Percentiles rank a stretch among this genome's conserved stretches.
These are phyloP conservation scores for Crossocerus cetratus DNA, from an alignment of 2,888 invertebrate species.

Conservation along the genomic window DNA sequence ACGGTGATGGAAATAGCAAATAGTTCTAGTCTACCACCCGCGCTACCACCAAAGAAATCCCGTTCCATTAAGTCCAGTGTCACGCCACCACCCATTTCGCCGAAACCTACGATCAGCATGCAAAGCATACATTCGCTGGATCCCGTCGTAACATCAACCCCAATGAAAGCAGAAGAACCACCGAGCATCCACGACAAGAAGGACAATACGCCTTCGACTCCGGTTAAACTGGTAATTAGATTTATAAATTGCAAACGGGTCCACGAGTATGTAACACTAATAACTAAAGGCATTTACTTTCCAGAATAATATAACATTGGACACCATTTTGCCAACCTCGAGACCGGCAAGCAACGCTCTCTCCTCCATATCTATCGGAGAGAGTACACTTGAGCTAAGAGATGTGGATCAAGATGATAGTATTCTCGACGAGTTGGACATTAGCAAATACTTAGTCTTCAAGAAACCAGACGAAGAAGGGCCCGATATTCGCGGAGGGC, in stretches of 20 bases:
- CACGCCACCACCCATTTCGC: slow-evolving; percentile 71
- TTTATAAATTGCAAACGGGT: too few relatives aligned
- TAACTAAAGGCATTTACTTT: slow-evolving; percentile 21
- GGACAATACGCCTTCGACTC: slow-evolving; percentile 61
- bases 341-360: slow-evolving; percentile 72
- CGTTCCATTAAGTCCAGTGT: slow-evolving; percentile 74
- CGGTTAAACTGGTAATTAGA: slow-evolving; percentile 61
- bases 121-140: slow-evolving; percentile 73
- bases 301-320: slow-evolving; percentile 68
- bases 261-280: too few relatives aligned
- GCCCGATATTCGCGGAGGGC: slow-evolving; percentile 94
- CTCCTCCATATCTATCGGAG: slow-evolving; percentile 71
- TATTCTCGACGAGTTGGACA: slow-evolving; percentile 87
- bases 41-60: slow-evolving; percentile 81
- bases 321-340: slow-evolving; percentile 63
- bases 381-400: slow-evolving; percentile 68
- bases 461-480: slow-evolving; percentile 91
- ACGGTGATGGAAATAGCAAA: slow-evolving; percentile 67
- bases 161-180: slow-evolving; percentile 65
- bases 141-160: slow-evolving; percentile 68
- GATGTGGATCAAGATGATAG: slow-evolving; percentile 70
- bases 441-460: slow-evolving; percentile 86
- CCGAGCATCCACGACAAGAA: slow-evolving; percentile 61
- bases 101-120: slow-evolving; percentile 75
- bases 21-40: slow-evolving; percentile 79